Percentiles rank a stretch among this genome's conserved stretches.
These are phyloP conservation scores for Jacana jacana DNA, from an alignment of 2,113 vertebrate genomes.

Conservation along the genomic window DNA sequence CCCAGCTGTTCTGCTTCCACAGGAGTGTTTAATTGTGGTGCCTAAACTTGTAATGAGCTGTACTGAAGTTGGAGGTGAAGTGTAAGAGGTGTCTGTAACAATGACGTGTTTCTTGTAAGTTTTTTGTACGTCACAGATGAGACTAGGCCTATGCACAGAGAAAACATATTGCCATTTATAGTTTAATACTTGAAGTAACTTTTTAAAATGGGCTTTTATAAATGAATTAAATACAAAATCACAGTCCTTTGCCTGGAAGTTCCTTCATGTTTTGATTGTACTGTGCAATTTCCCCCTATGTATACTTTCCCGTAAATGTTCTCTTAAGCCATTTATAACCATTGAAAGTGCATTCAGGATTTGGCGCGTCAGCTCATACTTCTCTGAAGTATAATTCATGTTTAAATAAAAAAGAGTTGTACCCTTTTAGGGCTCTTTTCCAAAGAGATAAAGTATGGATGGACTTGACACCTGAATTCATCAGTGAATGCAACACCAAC, in stretches of 20 bases:
- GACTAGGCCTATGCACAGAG: constrained; percentile 60
- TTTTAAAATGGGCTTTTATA: constrained; percentile 76
- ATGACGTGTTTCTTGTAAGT: constrained; percentile 42
- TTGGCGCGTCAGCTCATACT: constrained; percentile 45
- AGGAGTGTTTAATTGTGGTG: constrained; percentile 46
- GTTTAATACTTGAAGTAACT: constrained; percentile 73
- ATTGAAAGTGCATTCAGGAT: constrained; percentile 52
- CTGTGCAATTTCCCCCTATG: not conserved
- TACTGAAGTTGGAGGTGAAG: constrained; percentile 47
- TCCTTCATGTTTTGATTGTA: constrained; percentile 54
- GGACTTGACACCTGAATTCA: constrained; percentile 29
- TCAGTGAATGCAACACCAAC: constrained; percentile 46
- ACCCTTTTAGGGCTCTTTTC: constrained; percentile 55
- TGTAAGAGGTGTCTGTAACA: constrained; percentile 31
- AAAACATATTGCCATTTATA: constrained; percentile 63
- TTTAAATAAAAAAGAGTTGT: constrained; percentile 33
- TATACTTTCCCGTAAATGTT: constrained; percentile 48
- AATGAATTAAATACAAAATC: constrained; percentile 56
- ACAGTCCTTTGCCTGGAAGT: constrained; percentile 50
- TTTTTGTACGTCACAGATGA: constrained; percentile 54
- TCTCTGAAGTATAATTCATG: constrained; percentile 5
- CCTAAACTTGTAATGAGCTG: constrained; percentile 44
- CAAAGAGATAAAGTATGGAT: constrained; percentile 26
- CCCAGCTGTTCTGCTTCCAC: not conserved
- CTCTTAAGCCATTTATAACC: constrained; percentile 53